phyloP scores from a whole-genome alignment of 2,888 invertebrate genomes.

The Sarcophaga caerulescens region DNA sequence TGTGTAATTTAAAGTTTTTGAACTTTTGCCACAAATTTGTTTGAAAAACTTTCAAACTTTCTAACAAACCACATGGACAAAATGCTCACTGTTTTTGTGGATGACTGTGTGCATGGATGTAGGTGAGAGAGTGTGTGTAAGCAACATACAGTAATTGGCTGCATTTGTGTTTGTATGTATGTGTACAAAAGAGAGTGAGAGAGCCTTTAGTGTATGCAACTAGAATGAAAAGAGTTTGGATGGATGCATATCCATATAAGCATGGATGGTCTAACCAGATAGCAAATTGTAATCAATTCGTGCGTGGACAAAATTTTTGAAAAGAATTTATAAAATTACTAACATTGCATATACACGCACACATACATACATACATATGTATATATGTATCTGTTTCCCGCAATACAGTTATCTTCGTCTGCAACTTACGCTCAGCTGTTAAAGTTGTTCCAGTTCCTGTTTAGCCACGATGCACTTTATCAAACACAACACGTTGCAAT shows the following conservation, averaged over 20 bases:
- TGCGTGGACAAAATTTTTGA: slow-evolving; percentile 57
- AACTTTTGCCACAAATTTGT: slow-evolving; percentile 68
- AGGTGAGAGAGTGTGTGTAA: not conserved
- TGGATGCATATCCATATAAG: not conserved
- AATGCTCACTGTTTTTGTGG: slow-evolving; percentile 43
- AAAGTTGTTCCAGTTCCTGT: slow-evolving; percentile 42
- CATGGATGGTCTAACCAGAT: slow-evolving; percentile 22
- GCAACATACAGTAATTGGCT: not conserved
- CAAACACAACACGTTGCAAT: slow-evolving; percentile 65
- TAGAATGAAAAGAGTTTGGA: not conserved
- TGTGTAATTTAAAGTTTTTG: slow-evolving; percentile 68
- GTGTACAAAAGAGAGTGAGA: not conserved
- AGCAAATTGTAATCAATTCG: slow-evolving; percentile 69
- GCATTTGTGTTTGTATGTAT: not conserved
- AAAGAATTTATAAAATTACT: slow-evolving; percentile 56
- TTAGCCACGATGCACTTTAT: slow-evolving; percentile 45
- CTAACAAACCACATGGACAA: slow-evolving; percentile 68
- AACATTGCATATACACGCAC: not conserved
- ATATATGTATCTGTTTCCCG: not conserved
- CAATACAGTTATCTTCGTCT: not conserved
- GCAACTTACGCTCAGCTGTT: not conserved
- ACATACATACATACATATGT: too few relatives aligned
- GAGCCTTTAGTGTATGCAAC: not conserved
- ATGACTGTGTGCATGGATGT: not conserved
- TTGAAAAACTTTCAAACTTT: slow-evolving; percentile 65